Conservation (phyloP, 2,797 vertebrate genomes). For the Dendrocincla fuliginosa region DNA sequence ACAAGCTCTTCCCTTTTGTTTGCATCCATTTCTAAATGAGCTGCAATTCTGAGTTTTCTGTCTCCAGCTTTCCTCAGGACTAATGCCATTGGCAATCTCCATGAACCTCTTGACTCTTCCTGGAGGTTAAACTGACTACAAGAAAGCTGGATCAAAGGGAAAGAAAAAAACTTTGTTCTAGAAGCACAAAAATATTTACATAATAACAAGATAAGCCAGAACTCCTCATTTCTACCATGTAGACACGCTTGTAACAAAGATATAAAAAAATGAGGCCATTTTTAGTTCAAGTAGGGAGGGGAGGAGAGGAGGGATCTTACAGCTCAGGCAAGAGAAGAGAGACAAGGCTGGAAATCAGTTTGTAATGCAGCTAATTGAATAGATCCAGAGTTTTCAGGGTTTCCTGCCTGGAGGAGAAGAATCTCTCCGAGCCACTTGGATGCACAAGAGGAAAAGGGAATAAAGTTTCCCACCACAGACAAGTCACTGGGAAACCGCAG, state of each 20-base stretch:
- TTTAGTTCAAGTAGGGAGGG: neutral
- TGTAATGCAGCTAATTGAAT: neutral
- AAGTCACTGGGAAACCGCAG: neutral
- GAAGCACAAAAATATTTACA: slow-evolving; percentile 30
- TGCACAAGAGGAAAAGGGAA: neutral
- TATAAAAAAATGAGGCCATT: neutral
- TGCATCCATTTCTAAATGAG: neutral
- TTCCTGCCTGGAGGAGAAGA: neutral
- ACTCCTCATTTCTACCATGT: neutral
- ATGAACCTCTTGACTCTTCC: neutral
- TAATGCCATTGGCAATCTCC: neutral
- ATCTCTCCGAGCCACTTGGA: neutral
- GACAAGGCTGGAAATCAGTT: neutral
- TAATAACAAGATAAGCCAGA: slow-evolving; percentile 11
- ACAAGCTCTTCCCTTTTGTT: neutral
- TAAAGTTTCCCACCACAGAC: neutral
- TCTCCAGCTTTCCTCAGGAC: neutral
- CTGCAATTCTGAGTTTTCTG: neutral
- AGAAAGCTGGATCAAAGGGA: slow-evolving; percentile 22
- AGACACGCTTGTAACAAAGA: neutral
- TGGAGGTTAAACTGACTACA: slow-evolving; percentile 4
- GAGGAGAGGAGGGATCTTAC: neutral
- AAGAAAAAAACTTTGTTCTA: neutral
- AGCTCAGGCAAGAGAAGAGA: neutral
- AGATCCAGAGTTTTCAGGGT: neutral